A percentile compares a stretch with the other conserved stretches of the same genome.
These are phyloP conservation scores for Regulus satrapa DNA, from an alignment of 2,113 vertebrate genomes.

Conservation along the genomic window DNA sequence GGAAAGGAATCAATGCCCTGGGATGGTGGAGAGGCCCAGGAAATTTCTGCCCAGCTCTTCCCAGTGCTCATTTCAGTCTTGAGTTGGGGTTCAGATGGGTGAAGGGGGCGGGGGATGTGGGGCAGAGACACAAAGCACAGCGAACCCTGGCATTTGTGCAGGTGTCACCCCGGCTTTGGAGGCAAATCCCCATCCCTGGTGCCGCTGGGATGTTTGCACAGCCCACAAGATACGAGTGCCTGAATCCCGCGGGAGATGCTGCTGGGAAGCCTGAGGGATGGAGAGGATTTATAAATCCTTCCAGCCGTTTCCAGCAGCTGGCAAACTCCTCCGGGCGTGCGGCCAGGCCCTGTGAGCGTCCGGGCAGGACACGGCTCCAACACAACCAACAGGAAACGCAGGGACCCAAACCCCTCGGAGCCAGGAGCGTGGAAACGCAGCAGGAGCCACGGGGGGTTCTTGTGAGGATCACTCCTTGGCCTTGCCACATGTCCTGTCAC, in stretches of 20 bases:
- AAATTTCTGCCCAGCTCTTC: accelerated
- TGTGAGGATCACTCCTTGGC: accelerated
- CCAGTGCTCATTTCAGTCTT: not conserved
- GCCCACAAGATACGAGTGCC: accelerated
- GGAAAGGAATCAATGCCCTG: not conserved
- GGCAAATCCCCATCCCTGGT: accelerated
- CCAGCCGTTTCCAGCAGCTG: conserved; percentile 1
- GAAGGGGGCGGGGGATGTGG: not conserved
- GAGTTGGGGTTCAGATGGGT: not conserved
- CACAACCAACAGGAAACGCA: not conserved
- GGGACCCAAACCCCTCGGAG: not conserved
- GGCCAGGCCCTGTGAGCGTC: not conserved
- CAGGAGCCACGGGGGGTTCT: not conserved
- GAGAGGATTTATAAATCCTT: not conserved
- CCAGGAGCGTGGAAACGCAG: accelerated
- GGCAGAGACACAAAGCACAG: not conserved
- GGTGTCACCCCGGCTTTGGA: accelerated
- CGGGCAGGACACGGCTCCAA: not conserved
- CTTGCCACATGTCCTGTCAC: not conserved
- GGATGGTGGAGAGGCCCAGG: accelerated
- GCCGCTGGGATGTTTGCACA: not conserved
- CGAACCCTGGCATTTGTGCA: not conserved
- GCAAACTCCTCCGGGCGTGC: not conserved
- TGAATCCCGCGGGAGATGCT: not conserved
- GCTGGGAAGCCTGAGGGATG: not conserved